Evolutionary conservation across 2,888 invertebrate genomes (phyloP), one percentile per base, ranked within the genome.

Genomic region (Leptura quadrifasciata): DNA sequence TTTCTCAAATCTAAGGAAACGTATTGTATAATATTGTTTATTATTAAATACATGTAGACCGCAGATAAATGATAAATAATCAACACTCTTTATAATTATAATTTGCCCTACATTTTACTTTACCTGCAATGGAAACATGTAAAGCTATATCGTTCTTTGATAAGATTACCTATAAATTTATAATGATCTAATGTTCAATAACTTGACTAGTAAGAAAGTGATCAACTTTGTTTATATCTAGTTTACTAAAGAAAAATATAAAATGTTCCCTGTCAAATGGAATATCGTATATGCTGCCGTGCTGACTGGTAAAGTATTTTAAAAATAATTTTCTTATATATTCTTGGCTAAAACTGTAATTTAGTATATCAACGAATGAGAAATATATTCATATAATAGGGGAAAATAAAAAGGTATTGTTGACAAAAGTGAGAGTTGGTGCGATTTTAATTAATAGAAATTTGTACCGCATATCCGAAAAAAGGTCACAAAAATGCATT

Each of bases 121-220:
- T 47, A 47, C 47, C n/a, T 47, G n/a, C 6, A 12, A 47, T 47
- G 47, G n/a, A 47, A 47, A n/a, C n/a, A 47, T n/a, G 47, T 5
- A 12, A 47, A n/a, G 3, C n/a, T 12, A 15, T 47, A 47, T 15
- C 47, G 5, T 3, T 6, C 47, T 6, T 47, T 47, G 47, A 47
- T 47, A 47, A 47, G 47, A 47, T 47, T 47, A 47, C 47, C 47
- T 47, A 47, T 47, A 47, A 47, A 47, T n/a, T 12, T 47, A 47
- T n/a, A 47, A 47, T 47, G n/a, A 47, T n/a, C 1, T 47, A 47
- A n/a, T 47, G 17, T n/a, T n/a, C 5, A 47, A n/a, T 47, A 47
- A 47, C n/a, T 47, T 47, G 47, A 47, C n/a, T 47, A 47, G 47
- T 47, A 47, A 47, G 47, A 47, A 39, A 47, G 47, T 47, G 47